Base-by-base conservation (phyloP, 2,113 vertebrate species). In the Symphodus melops region DNA sequence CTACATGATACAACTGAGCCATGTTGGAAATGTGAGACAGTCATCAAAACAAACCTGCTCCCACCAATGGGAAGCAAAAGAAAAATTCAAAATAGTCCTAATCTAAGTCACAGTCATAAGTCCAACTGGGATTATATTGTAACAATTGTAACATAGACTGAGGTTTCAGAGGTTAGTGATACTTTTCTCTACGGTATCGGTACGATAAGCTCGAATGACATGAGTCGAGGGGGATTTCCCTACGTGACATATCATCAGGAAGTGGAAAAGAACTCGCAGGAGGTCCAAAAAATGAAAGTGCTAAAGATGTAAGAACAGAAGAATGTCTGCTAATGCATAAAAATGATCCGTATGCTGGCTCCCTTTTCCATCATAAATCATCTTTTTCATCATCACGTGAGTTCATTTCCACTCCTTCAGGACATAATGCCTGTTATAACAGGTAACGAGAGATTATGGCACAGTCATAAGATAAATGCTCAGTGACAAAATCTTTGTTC, bases 401-500 rank as follows among this genome's bases (percentile, higher is more conserved):
- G 82, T 71, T 78, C 46, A 16, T 53, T 83, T 87, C 84, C 77
- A 56, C 60, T 73, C 81, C 84, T 70, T 79, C 76, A 53, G 79
- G 86, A 86, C 78, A 82, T 90, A 89, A 88, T 85, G 84, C 92
- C 92, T 92, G 90, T 92, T 79, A 92, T 91, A 92, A 92, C 92
- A 93, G 92, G 90, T 88, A 89, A 93, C 86, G 56, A 88, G 82
- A 91, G 86, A 88, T 91, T 93, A 93, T 93, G 92, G 92, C 92
- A 93, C 92, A 93, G 89, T 93, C 90, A 91, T 91, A 92, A 91
- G 86, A 92, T 92, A 88, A 88, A 92, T 89, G 84, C 86, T 91
- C 87, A 92, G 84, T 92, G 90, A 91, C 86, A 88, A 90, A 89
- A 86, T 88, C 81, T 82, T 90, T 92, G 81, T 91, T 93, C 92